A percentile compares a stretch with the other conserved stretches of the same genome.
These are phyloP conservation scores for Eolophus roseicapilla DNA, from an alignment of 2,113 vertebrate species.

Conservation along the genomic window DNA sequence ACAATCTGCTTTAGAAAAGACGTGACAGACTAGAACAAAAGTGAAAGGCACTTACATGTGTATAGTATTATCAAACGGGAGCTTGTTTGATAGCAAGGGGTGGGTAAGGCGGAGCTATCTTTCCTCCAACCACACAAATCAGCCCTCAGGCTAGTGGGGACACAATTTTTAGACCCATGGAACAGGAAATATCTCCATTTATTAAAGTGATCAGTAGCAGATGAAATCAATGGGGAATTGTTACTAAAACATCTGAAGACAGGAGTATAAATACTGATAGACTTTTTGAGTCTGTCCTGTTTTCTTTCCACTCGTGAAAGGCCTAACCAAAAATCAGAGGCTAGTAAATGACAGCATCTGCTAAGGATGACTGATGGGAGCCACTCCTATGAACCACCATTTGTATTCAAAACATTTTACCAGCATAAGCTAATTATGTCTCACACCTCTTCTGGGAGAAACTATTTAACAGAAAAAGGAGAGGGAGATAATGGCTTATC, in stretches of 20 bases:
- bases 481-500: neutral
- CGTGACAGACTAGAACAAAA: neutral
- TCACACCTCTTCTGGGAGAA: neutral
- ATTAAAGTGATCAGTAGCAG: neutral
- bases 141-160: neutral
- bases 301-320: neutral
- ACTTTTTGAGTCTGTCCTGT: neutral
- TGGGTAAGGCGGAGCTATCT: neutral
- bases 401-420: neutral
- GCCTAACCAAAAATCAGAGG: neutral
- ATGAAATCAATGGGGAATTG: neutral
- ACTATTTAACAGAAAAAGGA: neutral
- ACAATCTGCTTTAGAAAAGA: neutral
- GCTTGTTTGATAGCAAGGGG: neutral
- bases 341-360: neutral
- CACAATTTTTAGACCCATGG: rapidly evolving
- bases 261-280: neutral
- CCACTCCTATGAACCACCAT: neutral
- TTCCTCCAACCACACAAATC: neutral
- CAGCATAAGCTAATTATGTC: neutral
- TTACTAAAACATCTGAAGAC: neutral
- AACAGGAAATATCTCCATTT: neutral
- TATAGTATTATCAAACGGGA: neutral
- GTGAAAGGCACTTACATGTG: rapidly evolving
- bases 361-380: neutral